Conservation (phyloP, 2,113 vertebrate species). For the Callithrix jacchus region DNA sequence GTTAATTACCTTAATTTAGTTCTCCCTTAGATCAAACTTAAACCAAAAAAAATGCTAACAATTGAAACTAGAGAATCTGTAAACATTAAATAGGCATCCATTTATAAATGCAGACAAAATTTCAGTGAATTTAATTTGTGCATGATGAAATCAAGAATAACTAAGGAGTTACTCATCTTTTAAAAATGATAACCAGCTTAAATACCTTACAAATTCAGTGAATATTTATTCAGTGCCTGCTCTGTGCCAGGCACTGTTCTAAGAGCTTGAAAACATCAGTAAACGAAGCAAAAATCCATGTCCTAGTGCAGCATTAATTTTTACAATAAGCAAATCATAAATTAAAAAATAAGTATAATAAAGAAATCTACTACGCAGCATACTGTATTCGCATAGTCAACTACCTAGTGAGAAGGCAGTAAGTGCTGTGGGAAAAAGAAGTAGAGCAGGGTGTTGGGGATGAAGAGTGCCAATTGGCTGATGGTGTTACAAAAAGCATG, state of each 20-base stretch:
- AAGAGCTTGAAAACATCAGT: neutral
- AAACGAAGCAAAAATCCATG: neutral
- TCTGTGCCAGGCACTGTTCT: neutral
- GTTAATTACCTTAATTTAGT: neutral
- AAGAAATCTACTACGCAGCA: neutral
- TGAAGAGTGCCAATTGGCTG: fast-evolving
- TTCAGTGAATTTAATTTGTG: neutral
- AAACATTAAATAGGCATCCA: neutral
- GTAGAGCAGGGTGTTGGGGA: neutral
- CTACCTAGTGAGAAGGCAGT: neutral
- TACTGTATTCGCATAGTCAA: neutral
- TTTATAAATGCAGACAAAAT: neutral
- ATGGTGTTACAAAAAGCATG: fast-evolving
- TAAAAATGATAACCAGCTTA: neutral
- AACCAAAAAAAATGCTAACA: neutral
- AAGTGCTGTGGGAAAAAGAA: neutral
- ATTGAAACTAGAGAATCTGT: neutral
- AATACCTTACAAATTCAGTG: neutral
- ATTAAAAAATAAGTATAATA: neutral
- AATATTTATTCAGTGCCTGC: neutral
- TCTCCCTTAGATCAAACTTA: neutral
- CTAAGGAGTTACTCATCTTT: neutral
- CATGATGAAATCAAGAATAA: neutral
- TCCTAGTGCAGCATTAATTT: neutral
- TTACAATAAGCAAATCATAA: neutral